Conservation (phyloP, 1,140 invertebrate species). For the Megalopta genalis region DNA sequence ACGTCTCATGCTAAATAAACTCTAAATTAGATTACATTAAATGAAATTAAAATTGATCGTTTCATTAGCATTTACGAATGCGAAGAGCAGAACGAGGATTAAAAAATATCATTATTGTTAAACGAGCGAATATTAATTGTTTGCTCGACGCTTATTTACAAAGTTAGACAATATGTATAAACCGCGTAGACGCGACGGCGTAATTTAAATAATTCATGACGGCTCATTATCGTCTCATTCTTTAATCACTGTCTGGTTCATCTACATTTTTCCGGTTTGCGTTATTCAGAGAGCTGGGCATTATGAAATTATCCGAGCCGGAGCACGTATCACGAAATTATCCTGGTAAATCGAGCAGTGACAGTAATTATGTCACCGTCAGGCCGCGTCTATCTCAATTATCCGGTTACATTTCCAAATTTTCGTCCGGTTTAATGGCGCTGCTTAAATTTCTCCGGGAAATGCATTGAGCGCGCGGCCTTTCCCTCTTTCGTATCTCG, state of each 20-base stretch:
- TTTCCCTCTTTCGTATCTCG: constrained; percentile 11
- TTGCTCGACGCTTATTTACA: background rate
- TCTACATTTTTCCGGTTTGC: constrained; percentile 57
- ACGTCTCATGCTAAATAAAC: too few relatives aligned
- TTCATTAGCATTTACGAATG: too few relatives aligned
- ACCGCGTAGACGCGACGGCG: background rate
- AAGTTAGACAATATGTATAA: background rate
- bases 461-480: background rate
- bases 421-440: constrained; percentile 58
- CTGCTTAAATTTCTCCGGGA: constrained; percentile 48
- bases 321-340: constrained; percentile 66
- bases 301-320: constrained; percentile 60
- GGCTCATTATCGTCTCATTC: constrained; percentile 56
- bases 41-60: too few relatives aligned
- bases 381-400: constrained; percentile 64
- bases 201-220: constrained; percentile 35
- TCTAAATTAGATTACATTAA: too few relatives aligned
- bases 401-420: constrained; percentile 65
- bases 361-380: constrained; percentile 66
- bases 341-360: constrained; percentile 62
- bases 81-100: too few relatives aligned
- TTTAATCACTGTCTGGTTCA: constrained; percentile 57
- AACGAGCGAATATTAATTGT: background rate
- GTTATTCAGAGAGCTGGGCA: constrained; percentile 38
- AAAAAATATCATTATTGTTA: background rate